Evolutionary conservation across 2,797 vertebrate genomes (phyloP).

Genomic region (Morus bassanus): DNA sequence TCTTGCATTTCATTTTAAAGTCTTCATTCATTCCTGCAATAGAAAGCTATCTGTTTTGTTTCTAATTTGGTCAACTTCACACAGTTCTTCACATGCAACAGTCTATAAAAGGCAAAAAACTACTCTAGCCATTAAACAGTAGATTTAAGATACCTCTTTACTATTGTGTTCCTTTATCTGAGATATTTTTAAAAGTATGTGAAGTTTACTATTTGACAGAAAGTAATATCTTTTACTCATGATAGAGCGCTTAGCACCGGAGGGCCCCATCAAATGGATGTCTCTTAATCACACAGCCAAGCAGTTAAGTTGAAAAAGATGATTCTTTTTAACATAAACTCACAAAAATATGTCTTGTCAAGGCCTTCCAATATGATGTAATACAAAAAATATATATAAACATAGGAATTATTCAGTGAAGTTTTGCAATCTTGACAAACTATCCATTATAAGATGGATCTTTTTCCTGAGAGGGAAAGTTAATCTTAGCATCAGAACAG

Average conservation of each 20-base stretch:
- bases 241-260: background rate
- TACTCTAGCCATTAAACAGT: background rate
- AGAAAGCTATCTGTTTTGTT: slow-evolving; percentile 37
- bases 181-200: background rate
- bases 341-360: background rate
- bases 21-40: slow-evolving; percentile 14
- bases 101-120: background rate
- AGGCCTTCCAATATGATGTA: slow-evolving; percentile 7
- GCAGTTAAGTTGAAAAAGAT: background rate
- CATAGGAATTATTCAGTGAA: background rate
- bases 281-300: background rate
- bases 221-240: background rate
- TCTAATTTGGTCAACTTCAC: slow-evolving; percentile 22
- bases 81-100: slow-evolving; percentile 1
- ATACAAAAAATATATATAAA: slow-evolving; percentile 28
- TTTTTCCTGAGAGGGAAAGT: background rate
- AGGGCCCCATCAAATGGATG: background rate
- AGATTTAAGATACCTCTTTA: background rate
- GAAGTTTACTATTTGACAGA: background rate
- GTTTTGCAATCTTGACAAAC: slow-evolving; percentile 14
- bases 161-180: background rate
- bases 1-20: slow-evolving; percentile 38
- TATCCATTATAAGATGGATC: background rate
- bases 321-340: slow-evolving; percentile 4
- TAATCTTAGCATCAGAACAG: background rate